Evolutionary conservation across 2,797 vertebrate genomes (phyloP).

Genomic region (Glyptemys insculpta): DNA sequence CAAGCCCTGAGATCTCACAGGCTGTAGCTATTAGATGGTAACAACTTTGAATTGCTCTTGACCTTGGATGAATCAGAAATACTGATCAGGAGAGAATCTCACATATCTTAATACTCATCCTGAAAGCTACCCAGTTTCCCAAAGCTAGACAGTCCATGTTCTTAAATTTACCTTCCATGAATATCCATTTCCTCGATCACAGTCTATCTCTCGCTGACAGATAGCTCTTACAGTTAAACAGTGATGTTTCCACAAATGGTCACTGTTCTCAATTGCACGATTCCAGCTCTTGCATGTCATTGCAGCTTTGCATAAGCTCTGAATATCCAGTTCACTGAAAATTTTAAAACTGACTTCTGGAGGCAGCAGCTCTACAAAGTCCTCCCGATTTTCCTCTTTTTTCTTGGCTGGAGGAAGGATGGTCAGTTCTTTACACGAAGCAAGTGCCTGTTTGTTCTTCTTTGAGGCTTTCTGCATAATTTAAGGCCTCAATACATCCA

Average conservation of each 20-base stretch:
- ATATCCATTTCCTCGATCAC: conserved; percentile 82
- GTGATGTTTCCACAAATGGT: conserved; percentile 87
- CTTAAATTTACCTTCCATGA: conserved; percentile 89
- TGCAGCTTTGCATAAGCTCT: conserved; percentile 86
- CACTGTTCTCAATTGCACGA: conserved; percentile 79
- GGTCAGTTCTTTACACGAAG: conserved; percentile 32
- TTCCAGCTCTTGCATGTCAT: conserved; percentile 88
- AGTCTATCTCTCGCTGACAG: conserved; percentile 87
- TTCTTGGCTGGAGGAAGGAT: conserved; percentile 17
- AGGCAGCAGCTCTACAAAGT: conserved; percentile 86
- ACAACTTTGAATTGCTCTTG: rapidly evolving
- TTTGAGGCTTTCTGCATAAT: conserved; percentile 78
- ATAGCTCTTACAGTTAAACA: conserved; percentile 82
- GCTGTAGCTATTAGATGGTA: not conserved
- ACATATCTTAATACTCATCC: rapidly evolving
- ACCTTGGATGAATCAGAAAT: rapidly evolving
- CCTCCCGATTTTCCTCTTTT: conserved; percentile 18
- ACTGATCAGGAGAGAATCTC: rapidly evolving
- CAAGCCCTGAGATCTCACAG: not conserved
- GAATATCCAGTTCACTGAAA: conserved; percentile 85
- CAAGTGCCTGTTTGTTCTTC: conserved; percentile 23
- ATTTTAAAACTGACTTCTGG: conserved; percentile 86
- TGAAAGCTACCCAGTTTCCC: not conserved
- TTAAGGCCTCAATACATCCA: conserved; percentile 30
- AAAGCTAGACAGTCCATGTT: rapidly evolving